Percentiles rank a stretch among this genome's conserved stretches.
These are phyloP conservation scores for Pontoporia blainvillei DNA, from an alignment of 2,113 vertebrate species.

Conservation along the genomic window DNA sequence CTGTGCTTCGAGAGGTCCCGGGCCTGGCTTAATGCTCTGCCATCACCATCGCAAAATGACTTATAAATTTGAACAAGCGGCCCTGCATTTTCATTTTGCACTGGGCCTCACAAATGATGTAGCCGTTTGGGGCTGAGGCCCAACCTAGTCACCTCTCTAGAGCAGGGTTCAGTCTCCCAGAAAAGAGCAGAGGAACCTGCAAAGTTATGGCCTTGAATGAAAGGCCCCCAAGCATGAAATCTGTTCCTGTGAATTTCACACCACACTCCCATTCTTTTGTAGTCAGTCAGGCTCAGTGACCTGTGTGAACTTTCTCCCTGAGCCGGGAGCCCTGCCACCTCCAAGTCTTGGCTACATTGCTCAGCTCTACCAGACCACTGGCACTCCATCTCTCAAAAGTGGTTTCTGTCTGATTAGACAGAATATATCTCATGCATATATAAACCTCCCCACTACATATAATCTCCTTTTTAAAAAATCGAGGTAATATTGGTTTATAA, in stretches of 20 bases:
- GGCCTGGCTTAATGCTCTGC: slow-evolving; percentile 23
- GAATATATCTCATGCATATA: background rate
- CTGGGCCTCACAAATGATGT: background rate
- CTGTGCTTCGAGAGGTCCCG: background rate
- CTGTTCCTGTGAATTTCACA: slow-evolving; percentile 50
- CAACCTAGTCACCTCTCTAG: background rate
- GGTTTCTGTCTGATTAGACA: background rate
- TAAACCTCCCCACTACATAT: background rate
- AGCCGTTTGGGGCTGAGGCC: background rate
- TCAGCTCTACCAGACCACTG: background rate
- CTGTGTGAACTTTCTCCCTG: slow-evolving; percentile 7
- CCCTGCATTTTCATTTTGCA: background rate
- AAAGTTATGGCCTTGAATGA: slow-evolving; percentile 29
- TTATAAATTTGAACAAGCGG: background rate
- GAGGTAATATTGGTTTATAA: background rate
- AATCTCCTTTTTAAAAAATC: background rate
- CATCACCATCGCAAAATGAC: slow-evolving; percentile 2
- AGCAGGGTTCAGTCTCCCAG: slow-evolving; percentile 31
- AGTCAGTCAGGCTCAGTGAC: slow-evolving; percentile 23
- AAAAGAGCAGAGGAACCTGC: background rate
- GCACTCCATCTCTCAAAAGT: background rate
- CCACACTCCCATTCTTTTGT: background rate
- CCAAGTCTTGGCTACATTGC: background rate
- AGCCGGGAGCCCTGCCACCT: background rate
- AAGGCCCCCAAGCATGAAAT: slow-evolving; percentile 24